phyloP scores from a whole-genome alignment of 2,113 vertebrate species.

The Pionites leucogaster region DNA sequence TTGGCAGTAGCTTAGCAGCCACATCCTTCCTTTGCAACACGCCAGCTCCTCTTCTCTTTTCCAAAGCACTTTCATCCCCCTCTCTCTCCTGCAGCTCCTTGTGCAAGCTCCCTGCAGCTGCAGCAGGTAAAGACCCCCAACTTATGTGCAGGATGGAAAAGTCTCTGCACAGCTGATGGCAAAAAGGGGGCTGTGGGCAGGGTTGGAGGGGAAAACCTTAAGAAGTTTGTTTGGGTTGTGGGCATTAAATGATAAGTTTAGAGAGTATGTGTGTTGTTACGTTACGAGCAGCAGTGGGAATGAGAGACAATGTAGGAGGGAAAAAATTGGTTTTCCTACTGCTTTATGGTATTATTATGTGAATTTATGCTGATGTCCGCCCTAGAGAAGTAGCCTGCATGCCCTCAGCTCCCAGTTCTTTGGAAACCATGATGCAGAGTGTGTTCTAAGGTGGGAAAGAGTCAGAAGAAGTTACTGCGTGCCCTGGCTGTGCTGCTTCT shows the following conservation, averaged over 20 bases:
- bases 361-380: background rate
- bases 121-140: background rate
- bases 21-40: slow-evolving; percentile 5
- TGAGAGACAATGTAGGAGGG: background rate
- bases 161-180: background rate
- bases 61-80: background rate
- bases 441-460: background rate
- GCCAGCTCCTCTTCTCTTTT: background rate
- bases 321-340: background rate
- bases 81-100: background rate
- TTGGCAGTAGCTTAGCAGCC: slow-evolving; percentile 28
- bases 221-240: background rate
- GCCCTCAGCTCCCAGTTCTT: background rate
- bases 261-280: background rate
- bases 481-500: background rate
- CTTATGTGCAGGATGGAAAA: accelerated
- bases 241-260: background rate
- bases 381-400: background rate
- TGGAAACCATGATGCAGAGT: background rate
- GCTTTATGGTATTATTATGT: background rate
- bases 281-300: background rate
- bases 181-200: background rate
- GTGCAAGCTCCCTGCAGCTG: background rate
- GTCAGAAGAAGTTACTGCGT: background rate
- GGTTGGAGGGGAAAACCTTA: background rate